phyloP scores from a whole-genome alignment of 2,888 invertebrate species.

The Dendrolimus houi region DNA sequence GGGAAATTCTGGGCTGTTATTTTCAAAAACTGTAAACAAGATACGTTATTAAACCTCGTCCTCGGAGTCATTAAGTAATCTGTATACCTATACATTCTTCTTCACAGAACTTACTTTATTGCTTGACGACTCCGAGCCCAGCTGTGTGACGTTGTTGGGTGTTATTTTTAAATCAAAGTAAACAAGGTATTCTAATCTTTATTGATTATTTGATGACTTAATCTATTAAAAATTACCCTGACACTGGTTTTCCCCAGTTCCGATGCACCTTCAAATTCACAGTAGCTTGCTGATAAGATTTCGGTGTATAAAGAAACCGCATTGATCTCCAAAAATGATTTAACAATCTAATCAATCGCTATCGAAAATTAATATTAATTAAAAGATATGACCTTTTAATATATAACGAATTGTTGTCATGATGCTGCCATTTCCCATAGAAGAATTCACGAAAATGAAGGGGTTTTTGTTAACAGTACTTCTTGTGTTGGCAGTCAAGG shows the following conservation, averaged over 20 bases:
- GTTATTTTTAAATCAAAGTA: too few species aligned
- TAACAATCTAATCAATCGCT: background rate
- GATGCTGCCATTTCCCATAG: background rate
- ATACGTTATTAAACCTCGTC: too few species aligned
- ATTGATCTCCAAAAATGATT: background rate
- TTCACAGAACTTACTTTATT: too few species aligned
- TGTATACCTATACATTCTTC: too few species aligned
- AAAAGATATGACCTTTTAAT: constrained; percentile 10
- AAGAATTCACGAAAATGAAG: constrained; percentile 13
- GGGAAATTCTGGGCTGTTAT: too few species aligned
- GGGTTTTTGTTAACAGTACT: constrained; percentile 12
- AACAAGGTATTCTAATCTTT: too few species aligned
- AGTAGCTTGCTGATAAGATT: background rate
- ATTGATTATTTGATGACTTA: too few species aligned
- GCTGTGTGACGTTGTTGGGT: too few species aligned
- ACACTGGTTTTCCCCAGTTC: background rate
- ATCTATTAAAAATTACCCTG: too few species aligned
- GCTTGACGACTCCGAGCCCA: too few species aligned
- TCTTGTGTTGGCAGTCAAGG: constrained; percentile 10
- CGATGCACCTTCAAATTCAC: background rate
- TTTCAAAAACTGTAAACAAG: too few species aligned
- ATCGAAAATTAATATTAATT: constrained; percentile 4
- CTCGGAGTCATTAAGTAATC: too few species aligned
- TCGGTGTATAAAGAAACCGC: background rate
- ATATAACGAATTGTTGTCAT: constrained; percentile 9